Evolutionary conservation across 2,113 vertebrate genomes (phyloP).

Genomic region (Eleginops maclovinus): DNA sequence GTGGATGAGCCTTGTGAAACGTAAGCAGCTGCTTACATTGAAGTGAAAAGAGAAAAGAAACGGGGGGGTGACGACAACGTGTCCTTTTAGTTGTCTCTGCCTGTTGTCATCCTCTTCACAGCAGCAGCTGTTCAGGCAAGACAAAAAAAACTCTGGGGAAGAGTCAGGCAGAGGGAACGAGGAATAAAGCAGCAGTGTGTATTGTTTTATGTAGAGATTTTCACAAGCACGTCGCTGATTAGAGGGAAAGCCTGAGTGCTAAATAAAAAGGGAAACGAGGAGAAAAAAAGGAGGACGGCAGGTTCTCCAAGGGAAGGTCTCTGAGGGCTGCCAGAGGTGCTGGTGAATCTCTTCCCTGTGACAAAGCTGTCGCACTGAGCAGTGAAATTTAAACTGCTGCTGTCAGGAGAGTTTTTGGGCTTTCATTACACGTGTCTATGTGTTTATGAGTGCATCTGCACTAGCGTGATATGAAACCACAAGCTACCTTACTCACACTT

Average conservation of each 20-base stretch:
- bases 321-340: conserved; percentile 62
- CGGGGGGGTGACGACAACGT: conserved; percentile 46
- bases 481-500: conserved; percentile 53
- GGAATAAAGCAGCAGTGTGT: conserved; percentile 53
- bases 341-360: conserved; percentile 66
- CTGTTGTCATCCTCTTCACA: conserved; percentile 67
- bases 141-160: conserved; percentile 71
- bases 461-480: conserved; percentile 40
- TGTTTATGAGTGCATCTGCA: conserved; percentile 3
- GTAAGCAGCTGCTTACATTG: conserved; percentile 47
- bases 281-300: conserved; percentile 46
- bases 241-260: conserved; percentile 58
- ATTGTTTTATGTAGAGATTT: conserved; percentile 74
- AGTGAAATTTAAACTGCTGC: conserved; percentile 77
- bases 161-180: conserved; percentile 47
- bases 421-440: conserved; percentile 57
- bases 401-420: conserved; percentile 64
- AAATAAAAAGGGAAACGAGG: conserved; percentile 67
- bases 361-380: conserved; percentile 64
- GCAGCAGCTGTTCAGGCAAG: conserved; percentile 69
- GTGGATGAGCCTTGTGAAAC: conserved; percentile 71
- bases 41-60: conserved; percentile 24
- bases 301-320: conserved; percentile 47
- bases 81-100: conserved; percentile 71
- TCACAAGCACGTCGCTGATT: conserved; percentile 73